Base-by-base conservation (phyloP, 2,113 vertebrate genomes). In the Gobius niger region DNA sequence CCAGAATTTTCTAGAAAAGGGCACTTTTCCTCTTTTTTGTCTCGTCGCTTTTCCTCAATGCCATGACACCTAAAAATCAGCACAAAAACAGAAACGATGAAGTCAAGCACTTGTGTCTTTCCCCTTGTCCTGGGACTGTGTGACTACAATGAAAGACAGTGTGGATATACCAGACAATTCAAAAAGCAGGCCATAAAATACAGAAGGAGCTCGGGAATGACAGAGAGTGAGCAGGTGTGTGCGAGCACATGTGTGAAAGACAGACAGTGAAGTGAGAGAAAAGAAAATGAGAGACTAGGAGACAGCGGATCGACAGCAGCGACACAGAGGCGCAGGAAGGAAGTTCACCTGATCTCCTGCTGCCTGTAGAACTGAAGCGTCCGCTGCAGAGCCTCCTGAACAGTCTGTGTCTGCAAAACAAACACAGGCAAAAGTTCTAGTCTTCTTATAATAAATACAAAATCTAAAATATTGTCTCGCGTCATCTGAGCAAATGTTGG, bases 351-450 rank as follows among this genome's bases (percentile, higher is more conserved):
- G 80, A 95, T 95, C 81, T 96, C 95, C 87, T 95, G 95, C 83
- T 94, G 94, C 72, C 94, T 95, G 90, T 96, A 97, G 90, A 94
- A 91, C 53, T 95, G 93, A 75, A 98, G 77, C 7, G 97, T 99
- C 90, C 95, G 95, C 92, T 97, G 95, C 62, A 99, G 92, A 90
- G 96, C 96, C 70, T 95, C 95, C 84, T 90, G 94, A 89, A 99
- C 95, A 62, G 93, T 98, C 92, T 97, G 96, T 13, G 93, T 96
- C 97, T 99, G 83, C 0, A 85, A 76, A 81, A 87, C 9, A 47
- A 63, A 60, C 24, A 34, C 24, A 4, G 24, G 24, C 24, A 34
- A 34, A 34, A 34, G 24, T 34, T 34, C 5, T 34, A 34, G 24
- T 34, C 24, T 34, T 34, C 2, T 34, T 34, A 34, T 34, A 4